Evolutionary conservation across 1,140 invertebrate species (phyloP).

Genomic region (Neuroterus valhalla): DNA sequence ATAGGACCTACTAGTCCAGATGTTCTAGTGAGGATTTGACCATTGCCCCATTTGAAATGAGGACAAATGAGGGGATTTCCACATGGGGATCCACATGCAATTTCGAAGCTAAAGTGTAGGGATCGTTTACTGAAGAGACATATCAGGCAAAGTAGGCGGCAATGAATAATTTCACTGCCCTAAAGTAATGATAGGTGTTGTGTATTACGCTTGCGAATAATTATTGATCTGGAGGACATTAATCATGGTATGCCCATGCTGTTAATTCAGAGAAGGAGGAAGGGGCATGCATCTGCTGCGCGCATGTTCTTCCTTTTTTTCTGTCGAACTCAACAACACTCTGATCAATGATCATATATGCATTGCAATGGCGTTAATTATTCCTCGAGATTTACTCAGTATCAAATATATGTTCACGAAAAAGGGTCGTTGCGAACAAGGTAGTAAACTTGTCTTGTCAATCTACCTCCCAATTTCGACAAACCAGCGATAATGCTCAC

Average conservation of each 20-base stretch:
- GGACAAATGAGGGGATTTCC: too few species aligned
- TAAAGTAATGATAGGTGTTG: constrained; percentile 21
- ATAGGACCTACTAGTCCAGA: too few species aligned
- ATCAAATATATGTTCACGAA: constrained; percentile 22
- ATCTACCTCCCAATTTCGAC: neutral
- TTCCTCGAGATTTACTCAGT: constrained; percentile 24
- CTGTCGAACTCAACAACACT: neutral
- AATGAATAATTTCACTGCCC: neutral
- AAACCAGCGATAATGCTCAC: neutral
- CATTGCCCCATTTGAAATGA: too few species aligned
- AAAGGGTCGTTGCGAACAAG: neutral
- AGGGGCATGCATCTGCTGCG: constrained; percentile 24
- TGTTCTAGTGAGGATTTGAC: too few species aligned
- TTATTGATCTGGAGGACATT: constrained; percentile 21
- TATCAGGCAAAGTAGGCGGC: constrained; percentile 1
- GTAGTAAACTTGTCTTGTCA: neutral
- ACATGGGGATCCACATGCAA: too few species aligned
- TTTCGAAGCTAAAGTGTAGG: too few species aligned
- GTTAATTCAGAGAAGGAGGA: neutral
- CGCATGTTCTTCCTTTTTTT: constrained; percentile 21
- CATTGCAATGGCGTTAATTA: constrained; percentile 20
- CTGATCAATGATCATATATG: constrained; percentile 26
- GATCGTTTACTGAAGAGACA: neutral
- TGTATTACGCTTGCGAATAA: constrained; percentile 4
- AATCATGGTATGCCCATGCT: neutral